Evolutionary conservation across 2,113 vertebrate species (phyloP), one percentile per base, ranked within the genome.

Genomic region (Upupa epops): DNA sequence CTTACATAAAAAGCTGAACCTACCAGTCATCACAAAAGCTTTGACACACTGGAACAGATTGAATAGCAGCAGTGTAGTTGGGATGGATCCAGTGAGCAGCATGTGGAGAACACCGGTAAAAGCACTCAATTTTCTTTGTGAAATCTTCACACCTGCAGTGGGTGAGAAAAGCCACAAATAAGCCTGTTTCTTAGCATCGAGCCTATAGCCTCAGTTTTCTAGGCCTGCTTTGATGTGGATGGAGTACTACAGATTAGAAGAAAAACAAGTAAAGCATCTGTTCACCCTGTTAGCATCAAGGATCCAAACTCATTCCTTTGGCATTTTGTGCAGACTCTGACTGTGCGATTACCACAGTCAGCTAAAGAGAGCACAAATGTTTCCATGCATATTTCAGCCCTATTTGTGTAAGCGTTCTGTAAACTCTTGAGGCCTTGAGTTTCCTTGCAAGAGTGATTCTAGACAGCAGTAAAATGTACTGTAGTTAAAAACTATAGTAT

Each of bases 11-110:
- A 73, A 77, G 31, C 21, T 29, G 74, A 75, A 96, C 97, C 59
- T 96, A 98, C 97, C 97, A 98, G 85, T 95, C 85, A 80, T 98
- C 96, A 86, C 97, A 98, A 86, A 97, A 98, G 86, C 73, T 94
- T 73, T 94, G 82, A 28, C 97, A 98, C 61, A 98, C 3, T 22
- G 97, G 97, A 64, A 96, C 97, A 54, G 71, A 83, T 56, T 37
- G 81, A 68, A 97, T 65, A 71, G 88, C 96, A 89, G 81, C 94
- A 37, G 80, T 31, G 60, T 92, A 13, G 5, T 71, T 95, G 83
- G 86, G 94, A 60, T 96, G 69, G 87, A 84, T 94, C 97, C 97
- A 98, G 83, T 9, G 75, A 92, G 82, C 93, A 59, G 96, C 90
- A 42, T 96, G 32, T 32, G 97, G 97, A 64, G 97, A 98, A 51